These are phyloP conservation scores for Xenopus tropicalis DNA, from an alignment of 2,113 vertebrate species.

Conservation along the genomic window DNA sequence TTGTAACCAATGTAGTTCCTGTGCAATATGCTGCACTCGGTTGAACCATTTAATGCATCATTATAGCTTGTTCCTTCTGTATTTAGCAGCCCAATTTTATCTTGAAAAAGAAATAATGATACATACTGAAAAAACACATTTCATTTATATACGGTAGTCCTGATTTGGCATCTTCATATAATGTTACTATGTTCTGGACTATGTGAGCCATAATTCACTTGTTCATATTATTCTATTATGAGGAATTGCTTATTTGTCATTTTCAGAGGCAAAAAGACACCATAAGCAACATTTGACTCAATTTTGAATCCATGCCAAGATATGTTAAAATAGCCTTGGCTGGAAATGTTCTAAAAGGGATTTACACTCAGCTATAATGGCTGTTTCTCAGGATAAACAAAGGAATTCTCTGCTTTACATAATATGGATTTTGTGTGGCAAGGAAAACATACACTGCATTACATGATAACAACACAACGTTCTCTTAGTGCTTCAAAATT, in stretches of 20 bases:
- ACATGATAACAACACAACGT: too few relatives aligned
- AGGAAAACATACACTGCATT: background rate
- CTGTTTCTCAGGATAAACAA: background rate
- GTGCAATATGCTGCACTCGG: too few relatives aligned
- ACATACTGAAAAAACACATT: too few relatives aligned
- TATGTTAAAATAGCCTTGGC: background rate
- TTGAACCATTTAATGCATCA: too few relatives aligned
- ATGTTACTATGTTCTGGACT: background rate
- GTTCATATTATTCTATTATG: slow-evolving; percentile 16
- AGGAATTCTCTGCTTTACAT: background rate
- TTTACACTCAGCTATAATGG: slow-evolving; percentile 1
- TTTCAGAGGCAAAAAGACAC: slow-evolving; percentile 16
- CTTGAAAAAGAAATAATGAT: too few relatives aligned
- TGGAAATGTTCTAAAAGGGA: background rate
- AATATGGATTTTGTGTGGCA: background rate
- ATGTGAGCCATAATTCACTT: slow-evolving; percentile 27
- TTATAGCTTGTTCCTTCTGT: too few relatives aligned
- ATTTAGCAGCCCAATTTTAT: too few relatives aligned
- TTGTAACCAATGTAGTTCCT: too few relatives aligned
- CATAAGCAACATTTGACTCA: slow-evolving; percentile 17
- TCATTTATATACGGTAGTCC: too few relatives aligned
- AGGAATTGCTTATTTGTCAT: slow-evolving; percentile 36
- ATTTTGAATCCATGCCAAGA: slow-evolving; percentile 19
- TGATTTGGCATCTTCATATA: too few relatives aligned
- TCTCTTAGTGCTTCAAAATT: too few relatives aligned